A percentile compares a stretch with the other conserved stretches of the same genome.
phyloP scores from a whole-genome alignment of 1,140 invertebrate species.

The Saccostrea glomerata region DNA sequence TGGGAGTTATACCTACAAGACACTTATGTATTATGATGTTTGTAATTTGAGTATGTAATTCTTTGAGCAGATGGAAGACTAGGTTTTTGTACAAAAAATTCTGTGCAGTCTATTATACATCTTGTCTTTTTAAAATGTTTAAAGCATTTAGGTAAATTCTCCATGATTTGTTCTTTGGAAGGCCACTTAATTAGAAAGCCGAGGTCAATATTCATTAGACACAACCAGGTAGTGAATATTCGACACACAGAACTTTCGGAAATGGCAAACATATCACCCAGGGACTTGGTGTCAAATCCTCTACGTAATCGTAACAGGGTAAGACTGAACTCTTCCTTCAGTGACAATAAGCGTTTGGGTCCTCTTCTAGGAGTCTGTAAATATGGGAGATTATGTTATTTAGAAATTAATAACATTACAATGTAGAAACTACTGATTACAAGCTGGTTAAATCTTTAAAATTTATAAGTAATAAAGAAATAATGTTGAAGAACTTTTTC shows the following conservation, averaged over 20 bases:
- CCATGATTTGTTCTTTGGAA: not conserved
- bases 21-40: conserved; percentile 19
- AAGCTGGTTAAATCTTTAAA: no score
- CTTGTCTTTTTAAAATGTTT: conserved; percentile 21
- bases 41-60: conserved; percentile 62
- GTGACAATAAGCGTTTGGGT: not conserved
- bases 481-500: no score
- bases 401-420: no score
- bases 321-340: no score
- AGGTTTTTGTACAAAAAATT: conserved; percentile 46
- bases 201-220: conserved; percentile 41
- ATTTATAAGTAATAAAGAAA: no score
- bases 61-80: conserved; percentile 60
- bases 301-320: conserved; percentile 20
- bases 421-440: not conserved
- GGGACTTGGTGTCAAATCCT: conserved; percentile 30
- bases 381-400: not conserved
- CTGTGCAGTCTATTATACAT: conserved; percentile 53
- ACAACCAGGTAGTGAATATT: conserved; percentile 42
- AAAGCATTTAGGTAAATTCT: conserved; percentile 21
- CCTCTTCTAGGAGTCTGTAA: not conserved
- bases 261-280: conserved; percentile 32
- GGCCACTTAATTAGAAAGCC: conserved; percentile 59
- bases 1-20: not conserved
- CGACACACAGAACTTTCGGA: not conserved